phyloP scores from a whole-genome alignment of 2,797 vertebrate genomes.

The Fratercula arctica region DNA sequence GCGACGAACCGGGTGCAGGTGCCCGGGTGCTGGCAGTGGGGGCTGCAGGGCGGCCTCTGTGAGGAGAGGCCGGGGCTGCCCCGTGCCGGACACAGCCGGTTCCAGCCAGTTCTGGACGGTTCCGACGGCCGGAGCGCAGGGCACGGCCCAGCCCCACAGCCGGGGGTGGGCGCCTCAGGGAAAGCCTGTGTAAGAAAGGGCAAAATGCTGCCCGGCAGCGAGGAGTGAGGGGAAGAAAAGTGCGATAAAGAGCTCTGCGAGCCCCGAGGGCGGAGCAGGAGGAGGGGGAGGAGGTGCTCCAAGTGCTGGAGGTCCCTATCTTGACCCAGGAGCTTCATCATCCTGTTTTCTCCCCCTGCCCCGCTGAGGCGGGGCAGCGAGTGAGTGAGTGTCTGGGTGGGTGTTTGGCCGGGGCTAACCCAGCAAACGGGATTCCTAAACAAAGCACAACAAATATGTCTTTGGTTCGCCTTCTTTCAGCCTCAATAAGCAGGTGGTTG shows the following conservation, averaged over 20 bases:
- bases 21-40: accelerated
- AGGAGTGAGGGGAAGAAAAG: neutral
- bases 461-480: neutral
- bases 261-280: accelerated
- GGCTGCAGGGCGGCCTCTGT: too few relatives aligned
- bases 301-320: neutral
- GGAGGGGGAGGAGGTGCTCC: neutral
- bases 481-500: neutral
- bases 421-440: neutral
- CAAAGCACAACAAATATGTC: neutral
- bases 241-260: neutral
- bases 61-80: too few relatives aligned
- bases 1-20: accelerated
- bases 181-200: neutral
- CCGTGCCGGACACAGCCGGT: accelerated
- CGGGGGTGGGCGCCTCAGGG: accelerated
- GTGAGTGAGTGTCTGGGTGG: neutral
- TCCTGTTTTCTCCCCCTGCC: neutral
- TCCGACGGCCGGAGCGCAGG: accelerated
- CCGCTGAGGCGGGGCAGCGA: neutral
- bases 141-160: accelerated
- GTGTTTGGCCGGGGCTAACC: neutral
- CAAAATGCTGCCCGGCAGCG: accelerated
- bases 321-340: neutral
- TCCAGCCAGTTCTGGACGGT: accelerated